Conservation (phyloP, 2,113 vertebrate species). For the Pogonocichla stellata region DNA sequence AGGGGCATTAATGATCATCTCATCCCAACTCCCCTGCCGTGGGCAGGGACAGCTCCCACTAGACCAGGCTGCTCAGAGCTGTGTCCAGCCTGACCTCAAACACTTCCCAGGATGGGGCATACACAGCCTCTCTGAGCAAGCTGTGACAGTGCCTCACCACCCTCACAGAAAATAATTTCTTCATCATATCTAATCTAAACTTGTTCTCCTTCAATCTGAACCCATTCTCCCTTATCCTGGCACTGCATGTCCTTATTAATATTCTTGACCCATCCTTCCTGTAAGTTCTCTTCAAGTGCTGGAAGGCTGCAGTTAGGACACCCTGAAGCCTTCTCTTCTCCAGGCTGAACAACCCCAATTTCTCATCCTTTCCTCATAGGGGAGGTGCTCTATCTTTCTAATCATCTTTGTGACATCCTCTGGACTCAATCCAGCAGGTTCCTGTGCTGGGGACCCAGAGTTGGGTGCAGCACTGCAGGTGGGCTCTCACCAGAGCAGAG, state of each 20-base stretch:
- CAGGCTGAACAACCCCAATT: not conserved
- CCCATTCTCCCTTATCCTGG: not conserved
- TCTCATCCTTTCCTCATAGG: not conserved
- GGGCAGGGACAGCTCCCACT: not conserved
- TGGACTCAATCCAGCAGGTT: accelerated
- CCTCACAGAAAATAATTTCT: not conserved
- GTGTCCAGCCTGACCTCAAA: not conserved
- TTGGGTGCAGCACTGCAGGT: not conserved
- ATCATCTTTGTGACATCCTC: not conserved
- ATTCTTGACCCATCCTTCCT: not conserved
- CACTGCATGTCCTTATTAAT: not conserved
- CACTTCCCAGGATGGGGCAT: not conserved
- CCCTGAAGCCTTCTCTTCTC: not conserved
- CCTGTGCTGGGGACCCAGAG: not conserved
- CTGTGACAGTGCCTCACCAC: not conserved
- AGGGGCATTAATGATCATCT: not conserved
- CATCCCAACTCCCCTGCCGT: accelerated
- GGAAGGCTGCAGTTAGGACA: not conserved
- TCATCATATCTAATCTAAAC: not conserved
- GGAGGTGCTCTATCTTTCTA: not conserved
- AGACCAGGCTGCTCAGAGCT: not conserved
- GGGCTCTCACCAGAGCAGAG: not conserved
- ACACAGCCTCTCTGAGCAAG: not conserved
- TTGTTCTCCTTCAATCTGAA: not conserved
- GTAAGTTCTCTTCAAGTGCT: not conserved